Evolutionary conservation across 2,888 invertebrate species (phyloP), one percentile per base, ranked within the genome.

Genomic region (Eudemis profundana): DNA sequence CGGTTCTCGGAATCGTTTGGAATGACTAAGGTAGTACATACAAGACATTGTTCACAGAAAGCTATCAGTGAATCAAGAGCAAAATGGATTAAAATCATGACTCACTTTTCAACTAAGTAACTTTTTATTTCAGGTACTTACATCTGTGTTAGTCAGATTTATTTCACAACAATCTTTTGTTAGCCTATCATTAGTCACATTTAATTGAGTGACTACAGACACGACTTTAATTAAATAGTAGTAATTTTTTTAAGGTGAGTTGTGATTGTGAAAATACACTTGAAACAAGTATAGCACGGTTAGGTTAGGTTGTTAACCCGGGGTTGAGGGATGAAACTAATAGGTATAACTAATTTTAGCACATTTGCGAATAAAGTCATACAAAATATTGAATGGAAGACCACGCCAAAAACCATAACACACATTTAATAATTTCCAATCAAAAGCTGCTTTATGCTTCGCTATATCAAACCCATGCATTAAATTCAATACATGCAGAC

Each of bases 11-110:
- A 19, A 64, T 17, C 57, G 50, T 56, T 64, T 44, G 27, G 17
- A 44, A 51, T 64, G 64, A 59, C 57, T 64, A 64, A 64, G 23
- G 50, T 23, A 3, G 38, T 38, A 15, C 38, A 64, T 36, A 53
- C 40, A 47, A 36, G 19, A 56, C 47, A 62, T 56, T 56, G 29
- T 63, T 56, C 44, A 38, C 42, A 33, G 33, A 51, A 19, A 27
- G 40, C 65, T 46, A 53, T 47, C 51, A 65, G 53, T 65, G 65
- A 65, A 60, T 65, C 65, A 65, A 53, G 59, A 36, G 44, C 33
- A 44, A 64, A 64, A 51, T 59, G 49, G 57, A 65, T 65, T 60
- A 60, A 60, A 65, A 21, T 36, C 65, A 38, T 65, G 65, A 65
- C 38, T 65, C 59, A 53, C 21, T 53, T 46, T 47, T 21, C 4